A percentile compares a stretch with the other conserved stretches of the same genome.
phyloP scores from a whole-genome alignment of 2,797 vertebrate genomes.

The Lacerta viridis region DNA sequence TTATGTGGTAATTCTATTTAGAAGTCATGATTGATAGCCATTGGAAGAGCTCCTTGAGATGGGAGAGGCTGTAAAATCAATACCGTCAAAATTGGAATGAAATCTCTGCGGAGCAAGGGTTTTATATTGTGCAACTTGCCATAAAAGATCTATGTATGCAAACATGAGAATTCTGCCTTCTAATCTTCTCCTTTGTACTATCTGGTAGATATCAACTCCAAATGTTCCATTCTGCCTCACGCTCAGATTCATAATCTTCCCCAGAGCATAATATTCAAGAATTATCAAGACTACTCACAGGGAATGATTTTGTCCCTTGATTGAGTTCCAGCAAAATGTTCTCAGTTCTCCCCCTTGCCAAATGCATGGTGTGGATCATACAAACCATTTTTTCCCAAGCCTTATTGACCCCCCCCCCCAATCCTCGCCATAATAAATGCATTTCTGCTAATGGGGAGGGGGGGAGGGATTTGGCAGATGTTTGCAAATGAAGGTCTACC shows the following conservation, averaged over 20 bases:
- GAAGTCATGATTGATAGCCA: neutral
- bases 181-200: slow-evolving; percentile 62
- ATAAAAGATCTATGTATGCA: slow-evolving; percentile 30
- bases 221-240: slow-evolving; percentile 58
- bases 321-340: slow-evolving; percentile 75
- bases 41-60: neutral
- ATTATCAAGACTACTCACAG: slow-evolving; percentile 58
- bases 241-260: slow-evolving; percentile 55
- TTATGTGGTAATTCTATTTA: neutral
- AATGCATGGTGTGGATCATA: slow-evolving; percentile 63
- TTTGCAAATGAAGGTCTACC: slow-evolving; percentile 52
- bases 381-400: slow-evolving; percentile 73
- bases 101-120: neutral
- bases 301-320: slow-evolving; percentile 74
- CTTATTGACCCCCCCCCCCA: slow-evolving; percentile 72
- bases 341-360: slow-evolving; percentile 71
- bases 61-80: neutral
- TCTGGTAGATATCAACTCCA: slow-evolving; percentile 47
- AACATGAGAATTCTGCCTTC: slow-evolving; percentile 27
- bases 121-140: neutral
- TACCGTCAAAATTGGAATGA: neutral
- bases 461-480: slow-evolving; percentile 60
- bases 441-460: slow-evolving; percentile 53
- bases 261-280: slow-evolving; percentile 50
- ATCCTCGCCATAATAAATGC: slow-evolving; percentile 59